phyloP scores from a whole-genome alignment of 2,113 vertebrate genomes.

The Vombatus ursinus region DNA sequence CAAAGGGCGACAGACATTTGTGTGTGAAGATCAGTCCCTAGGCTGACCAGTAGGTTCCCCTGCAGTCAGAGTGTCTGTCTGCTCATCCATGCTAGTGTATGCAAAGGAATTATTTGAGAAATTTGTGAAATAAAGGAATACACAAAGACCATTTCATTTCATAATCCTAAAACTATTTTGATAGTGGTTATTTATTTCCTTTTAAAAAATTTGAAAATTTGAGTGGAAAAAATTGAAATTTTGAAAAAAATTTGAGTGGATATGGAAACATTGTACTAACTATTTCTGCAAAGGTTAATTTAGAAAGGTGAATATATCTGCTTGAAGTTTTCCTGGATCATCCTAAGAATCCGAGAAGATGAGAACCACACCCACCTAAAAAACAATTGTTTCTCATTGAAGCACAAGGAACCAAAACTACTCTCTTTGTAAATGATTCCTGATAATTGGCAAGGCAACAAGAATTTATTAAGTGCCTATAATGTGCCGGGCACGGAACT shows the following conservation, averaged over 20 bases:
- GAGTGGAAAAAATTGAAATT: constrained; percentile 29
- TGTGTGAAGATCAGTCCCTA: constrained; percentile 57
- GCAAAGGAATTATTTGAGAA: constrained; percentile 4
- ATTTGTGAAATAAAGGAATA: neutral
- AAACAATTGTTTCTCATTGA: neutral
- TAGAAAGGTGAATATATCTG: constrained; percentile 16
- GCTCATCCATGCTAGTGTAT: constrained; percentile 15
- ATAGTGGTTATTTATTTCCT: constrained; percentile 22
- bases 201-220: constrained; percentile 24
- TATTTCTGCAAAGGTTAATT: constrained; percentile 36
- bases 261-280: constrained; percentile 5
- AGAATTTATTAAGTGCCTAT: neutral
- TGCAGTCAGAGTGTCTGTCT: constrained; percentile 29
- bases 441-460: neutral
- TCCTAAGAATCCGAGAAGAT: neutral
- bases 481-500: neutral
- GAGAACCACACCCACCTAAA: neutral
- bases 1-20: constrained; percentile 71
- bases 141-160: neutral
- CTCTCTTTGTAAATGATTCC: neutral
- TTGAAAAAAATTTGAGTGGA: constrained; percentile 30
- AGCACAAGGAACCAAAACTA: neutral
- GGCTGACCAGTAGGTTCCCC: constrained; percentile 61
- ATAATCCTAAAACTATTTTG: constrained; percentile 31
- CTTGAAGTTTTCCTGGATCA: constrained; percentile 45